Base-by-base conservation (phyloP, 2,797 vertebrate genomes). In the Oryzias dopingdopingensis region DNA sequence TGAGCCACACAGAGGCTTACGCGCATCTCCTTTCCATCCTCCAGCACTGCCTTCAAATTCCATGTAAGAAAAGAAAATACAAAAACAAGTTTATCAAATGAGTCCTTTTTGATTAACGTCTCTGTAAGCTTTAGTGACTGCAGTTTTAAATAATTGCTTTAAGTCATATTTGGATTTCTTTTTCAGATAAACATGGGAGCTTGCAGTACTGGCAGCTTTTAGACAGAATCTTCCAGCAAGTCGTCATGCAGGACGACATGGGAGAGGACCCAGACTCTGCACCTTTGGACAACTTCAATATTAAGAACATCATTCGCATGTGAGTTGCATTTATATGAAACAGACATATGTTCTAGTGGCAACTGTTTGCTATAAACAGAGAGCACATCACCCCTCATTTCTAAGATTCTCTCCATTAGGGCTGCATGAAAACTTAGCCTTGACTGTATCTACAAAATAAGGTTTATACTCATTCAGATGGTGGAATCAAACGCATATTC, bases 201-300 rank as follows among this genome's bases (percentile, higher is more conserved):
- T 89, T 95, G 76, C 96, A 98, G 84, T 95, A 98, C 65, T 99
- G 97, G 97, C 96, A 98, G 86, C 93, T 99, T 65, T 89, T 99
- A 72, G 96, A 99, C 83, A 87, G 95, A 57, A 97, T 99, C 85
- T 91, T 99, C 14, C 97, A 99, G 83, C 97, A 99, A 90, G 94
- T 99, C 1, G 93, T 99, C 70, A 93, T 99, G 17, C 97, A 99
- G 80, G 95, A 96, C 12, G 96, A 99, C 53, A 93, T 91, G 83
- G 97, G 97, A 4, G 89, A 96, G 64, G 96, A 99, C 82, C 96
- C 96, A 0, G 97, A 99, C 62, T 81, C 88, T 56, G 90, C 95
- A 32, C 95, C 95, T 0, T 17, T 99, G 85, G 96, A 98, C 77
- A 98, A 98, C 89, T 99, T 99, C 90, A 97, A 92, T 12, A 96